Evolutionary conservation across 2,888 invertebrate species (phyloP).

Genomic region (Portevinia maculata): DNA sequence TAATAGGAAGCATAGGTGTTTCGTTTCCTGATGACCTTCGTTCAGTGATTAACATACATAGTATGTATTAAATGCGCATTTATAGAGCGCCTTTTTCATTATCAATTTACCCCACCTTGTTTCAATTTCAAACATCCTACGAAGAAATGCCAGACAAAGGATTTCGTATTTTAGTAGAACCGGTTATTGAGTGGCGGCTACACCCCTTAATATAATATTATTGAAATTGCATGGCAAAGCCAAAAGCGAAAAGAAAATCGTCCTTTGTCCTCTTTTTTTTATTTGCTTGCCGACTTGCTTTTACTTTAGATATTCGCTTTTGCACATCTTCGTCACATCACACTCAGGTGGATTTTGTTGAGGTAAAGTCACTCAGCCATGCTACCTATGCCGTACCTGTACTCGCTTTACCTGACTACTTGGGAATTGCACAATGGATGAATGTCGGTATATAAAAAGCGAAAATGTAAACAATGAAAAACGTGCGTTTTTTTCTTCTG

Average conservation of each 20-base stretch:
- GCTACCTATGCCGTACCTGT: conserved; percentile 14
- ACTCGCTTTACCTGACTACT: conserved; percentile 7
- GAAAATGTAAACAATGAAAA: conserved; percentile 41
- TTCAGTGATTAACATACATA: not conserved
- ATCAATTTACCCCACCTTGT: not conserved
- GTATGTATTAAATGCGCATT: not conserved
- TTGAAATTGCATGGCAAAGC: not conserved
- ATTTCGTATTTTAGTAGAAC: conserved; percentile 21
- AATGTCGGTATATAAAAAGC: not conserved
- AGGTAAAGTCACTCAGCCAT: conserved; percentile 21
- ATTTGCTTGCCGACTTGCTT: no score
- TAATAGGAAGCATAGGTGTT: not conserved
- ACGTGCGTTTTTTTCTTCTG: conserved; percentile 28
- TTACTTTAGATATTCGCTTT: not conserved
- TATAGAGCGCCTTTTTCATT: no score
- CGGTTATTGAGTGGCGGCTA: conserved; percentile 28
- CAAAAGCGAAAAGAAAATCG: not conserved
- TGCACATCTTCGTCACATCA: not conserved
- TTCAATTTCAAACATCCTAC: not conserved
- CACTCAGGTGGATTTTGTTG: conserved; percentile 15
- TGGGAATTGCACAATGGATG: not conserved
- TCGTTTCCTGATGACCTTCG: not conserved
- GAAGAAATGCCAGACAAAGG: conserved; percentile 10
- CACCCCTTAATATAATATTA: not conserved
- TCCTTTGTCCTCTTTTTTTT: conserved; percentile 18